phyloP scores from a whole-genome alignment of 2,888 invertebrate species.

The Lysandra bellargus region DNA sequence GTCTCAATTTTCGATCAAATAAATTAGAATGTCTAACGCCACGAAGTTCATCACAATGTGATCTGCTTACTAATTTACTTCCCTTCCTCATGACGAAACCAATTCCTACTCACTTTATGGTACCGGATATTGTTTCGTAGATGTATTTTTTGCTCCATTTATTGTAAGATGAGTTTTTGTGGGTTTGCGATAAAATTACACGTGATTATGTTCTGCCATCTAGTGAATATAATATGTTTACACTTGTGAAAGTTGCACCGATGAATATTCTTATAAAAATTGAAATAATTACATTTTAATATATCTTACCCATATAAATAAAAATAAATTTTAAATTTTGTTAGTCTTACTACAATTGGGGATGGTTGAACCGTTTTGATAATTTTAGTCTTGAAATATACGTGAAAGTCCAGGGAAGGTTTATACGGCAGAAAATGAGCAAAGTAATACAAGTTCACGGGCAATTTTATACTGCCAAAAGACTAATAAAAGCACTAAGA shows the following conservation, averaged over 20 bases:
- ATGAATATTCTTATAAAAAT: too few species aligned
- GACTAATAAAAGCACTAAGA: too few species aligned
- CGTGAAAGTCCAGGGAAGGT: too few species aligned
- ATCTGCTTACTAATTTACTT: constrained; percentile 18
- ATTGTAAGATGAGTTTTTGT: background rate
- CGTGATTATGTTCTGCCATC: background rate
- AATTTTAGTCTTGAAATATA: too few species aligned
- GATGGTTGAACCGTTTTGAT: too few species aligned
- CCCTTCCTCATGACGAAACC: background rate
- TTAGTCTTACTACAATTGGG: too few species aligned
- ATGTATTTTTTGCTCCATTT: constrained; percentile 4
- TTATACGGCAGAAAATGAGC: too few species aligned
- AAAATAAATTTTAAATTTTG: too few species aligned
- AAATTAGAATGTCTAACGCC: background rate
- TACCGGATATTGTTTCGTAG: background rate
- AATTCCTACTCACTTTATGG: constrained; percentile 17
- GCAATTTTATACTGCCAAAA: too few species aligned
- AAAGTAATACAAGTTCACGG: too few species aligned
- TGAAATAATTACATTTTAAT: too few species aligned
- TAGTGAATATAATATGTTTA: background rate
- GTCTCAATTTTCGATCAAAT: background rate
- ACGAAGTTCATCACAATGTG: background rate
- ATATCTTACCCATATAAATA: too few species aligned
- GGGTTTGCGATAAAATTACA: background rate
- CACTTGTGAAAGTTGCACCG: background rate